These are phyloP conservation scores for Channa argus DNA, from an alignment of 2,113 vertebrate species.

Conservation along the genomic window DNA sequence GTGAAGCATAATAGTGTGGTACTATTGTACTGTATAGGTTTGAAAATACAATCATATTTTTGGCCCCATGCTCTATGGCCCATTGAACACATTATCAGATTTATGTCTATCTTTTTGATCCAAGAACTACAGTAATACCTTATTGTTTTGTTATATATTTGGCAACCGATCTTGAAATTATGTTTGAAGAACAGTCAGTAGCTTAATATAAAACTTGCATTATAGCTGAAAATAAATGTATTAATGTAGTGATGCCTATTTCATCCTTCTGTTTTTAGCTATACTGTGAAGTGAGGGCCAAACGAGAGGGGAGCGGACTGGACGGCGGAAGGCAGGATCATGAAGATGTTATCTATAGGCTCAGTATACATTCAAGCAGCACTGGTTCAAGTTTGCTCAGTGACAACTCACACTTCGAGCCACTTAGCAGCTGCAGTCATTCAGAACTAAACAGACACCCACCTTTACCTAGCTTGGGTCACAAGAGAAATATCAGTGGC, in stretches of 20 bases:
- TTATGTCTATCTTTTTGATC: too few relatives aligned
- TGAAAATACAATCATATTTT: too few relatives aligned
- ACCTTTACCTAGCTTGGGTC: constrained; percentile 38
- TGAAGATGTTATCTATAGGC: constrained; percentile 69
- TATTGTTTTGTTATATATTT: too few relatives aligned
- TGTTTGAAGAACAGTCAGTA: too few relatives aligned
- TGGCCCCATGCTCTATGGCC: too few relatives aligned
- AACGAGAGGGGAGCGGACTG: constrained; percentile 82
- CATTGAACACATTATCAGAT: too few relatives aligned
- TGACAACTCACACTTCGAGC: constrained; percentile 71
- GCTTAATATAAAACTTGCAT: neutral
- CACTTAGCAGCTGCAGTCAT: constrained; percentile 67
- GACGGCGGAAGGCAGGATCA: constrained; percentile 39
- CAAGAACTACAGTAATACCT: too few relatives aligned
- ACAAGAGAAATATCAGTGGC: constrained; percentile 32
- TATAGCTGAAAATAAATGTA: neutral
- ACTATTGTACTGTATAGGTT: too few relatives aligned
- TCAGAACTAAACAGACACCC: constrained; percentile 62
- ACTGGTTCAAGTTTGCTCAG: constrained; percentile 74
- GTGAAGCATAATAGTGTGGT: neutral
- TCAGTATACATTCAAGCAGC: constrained; percentile 79
- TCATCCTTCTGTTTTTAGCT: constrained; percentile 81
- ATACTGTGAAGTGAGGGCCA: constrained; percentile 92
- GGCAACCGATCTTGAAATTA: too few relatives aligned
- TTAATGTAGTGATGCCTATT: neutral